Evolutionary conservation across 1,140 invertebrate genomes (phyloP).

Genomic region (Oryctes rhinoceros): DNA sequence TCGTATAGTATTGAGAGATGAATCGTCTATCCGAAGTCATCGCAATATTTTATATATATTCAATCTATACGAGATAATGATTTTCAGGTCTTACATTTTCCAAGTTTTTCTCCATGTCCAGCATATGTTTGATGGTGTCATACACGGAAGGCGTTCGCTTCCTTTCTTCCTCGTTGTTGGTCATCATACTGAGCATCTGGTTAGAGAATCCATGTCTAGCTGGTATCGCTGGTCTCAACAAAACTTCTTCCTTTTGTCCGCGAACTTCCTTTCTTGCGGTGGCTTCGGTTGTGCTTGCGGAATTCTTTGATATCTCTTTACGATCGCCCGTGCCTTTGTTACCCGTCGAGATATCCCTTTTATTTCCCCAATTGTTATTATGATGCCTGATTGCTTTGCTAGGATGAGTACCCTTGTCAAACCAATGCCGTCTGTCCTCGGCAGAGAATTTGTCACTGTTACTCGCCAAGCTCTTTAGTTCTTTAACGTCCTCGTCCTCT

Average conservation of each 20-base stretch:
- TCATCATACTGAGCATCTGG: constrained; percentile 62
- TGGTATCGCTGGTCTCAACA: constrained; percentile 66
- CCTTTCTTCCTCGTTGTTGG: constrained; percentile 57
- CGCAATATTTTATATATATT: constrained; percentile 44
- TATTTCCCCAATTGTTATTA: constrained; percentile 63
- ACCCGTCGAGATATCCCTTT: constrained; percentile 52
- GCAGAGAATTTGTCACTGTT: constrained; percentile 48
- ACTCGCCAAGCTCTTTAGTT: constrained; percentile 66
- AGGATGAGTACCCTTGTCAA: constrained; percentile 44
- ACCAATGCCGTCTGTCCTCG: constrained; percentile 51
- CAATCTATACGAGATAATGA: background rate
- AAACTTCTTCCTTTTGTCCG: constrained; percentile 70
- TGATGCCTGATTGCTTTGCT: constrained; percentile 36
- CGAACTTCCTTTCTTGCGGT: constrained; percentile 48
- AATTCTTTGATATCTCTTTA: background rate
- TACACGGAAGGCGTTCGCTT: constrained; percentile 63
- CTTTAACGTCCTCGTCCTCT: constrained; percentile 70
- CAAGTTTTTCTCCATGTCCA: constrained; percentile 65
- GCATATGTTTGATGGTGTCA: constrained; percentile 66
- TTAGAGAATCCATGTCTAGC: constrained; percentile 62
- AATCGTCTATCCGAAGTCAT: background rate
- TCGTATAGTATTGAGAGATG: no score
- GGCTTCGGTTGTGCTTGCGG: constrained; percentile 45
- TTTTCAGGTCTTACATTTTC: constrained; percentile 60
- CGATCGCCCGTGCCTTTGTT: constrained; percentile 29